These are phyloP conservation scores for Hemiscyllium ocellatum DNA, from an alignment of 2,113 vertebrate species.

Conservation along the genomic window DNA sequence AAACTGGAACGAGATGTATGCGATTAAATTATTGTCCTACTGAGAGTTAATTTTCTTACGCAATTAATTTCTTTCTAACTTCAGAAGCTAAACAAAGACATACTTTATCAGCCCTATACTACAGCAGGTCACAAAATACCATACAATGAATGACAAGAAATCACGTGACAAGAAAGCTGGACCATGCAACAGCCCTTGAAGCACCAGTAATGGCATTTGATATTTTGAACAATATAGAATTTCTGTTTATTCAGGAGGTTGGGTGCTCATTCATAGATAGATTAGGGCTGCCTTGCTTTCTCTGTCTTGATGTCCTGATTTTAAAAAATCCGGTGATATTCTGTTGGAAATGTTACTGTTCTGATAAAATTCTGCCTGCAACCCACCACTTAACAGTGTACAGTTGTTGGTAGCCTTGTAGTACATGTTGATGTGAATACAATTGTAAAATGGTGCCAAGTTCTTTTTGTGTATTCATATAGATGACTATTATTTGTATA, in stretches of 20 bases:
- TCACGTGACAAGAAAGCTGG: constrained; percentile 9
- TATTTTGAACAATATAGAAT: constrained; percentile 7
- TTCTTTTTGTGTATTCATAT: constrained; percentile 47
- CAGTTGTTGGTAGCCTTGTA: constrained; percentile 63
- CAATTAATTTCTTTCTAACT: constrained; percentile 28
- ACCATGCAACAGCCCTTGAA: constrained; percentile 18
- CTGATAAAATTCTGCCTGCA: constrained; percentile 32
- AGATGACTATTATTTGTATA: constrained; percentile 59
- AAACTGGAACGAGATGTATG: constrained; percentile 24
- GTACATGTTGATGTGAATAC: constrained; percentile 55
- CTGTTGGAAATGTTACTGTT: constrained; percentile 24
- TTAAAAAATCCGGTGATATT: constrained; percentile 13
- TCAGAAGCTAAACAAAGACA: background rate
- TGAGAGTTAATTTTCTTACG: constrained; percentile 10
- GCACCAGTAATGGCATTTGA: constrained; percentile 18
- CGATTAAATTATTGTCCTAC: background rate
- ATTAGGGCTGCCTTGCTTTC: constrained; percentile 19
- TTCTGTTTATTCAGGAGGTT: constrained; percentile 21
- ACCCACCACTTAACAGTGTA: constrained; percentile 48
- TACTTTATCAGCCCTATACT: background rate
- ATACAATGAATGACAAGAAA: background rate
- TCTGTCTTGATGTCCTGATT: constrained; percentile 34
- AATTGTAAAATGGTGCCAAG: constrained; percentile 39
- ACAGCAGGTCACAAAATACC: constrained; percentile 8
- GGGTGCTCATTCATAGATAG: background rate